Base-by-base conservation (phyloP, 1,140 invertebrate species). In the Sinella curviseta region DNA sequence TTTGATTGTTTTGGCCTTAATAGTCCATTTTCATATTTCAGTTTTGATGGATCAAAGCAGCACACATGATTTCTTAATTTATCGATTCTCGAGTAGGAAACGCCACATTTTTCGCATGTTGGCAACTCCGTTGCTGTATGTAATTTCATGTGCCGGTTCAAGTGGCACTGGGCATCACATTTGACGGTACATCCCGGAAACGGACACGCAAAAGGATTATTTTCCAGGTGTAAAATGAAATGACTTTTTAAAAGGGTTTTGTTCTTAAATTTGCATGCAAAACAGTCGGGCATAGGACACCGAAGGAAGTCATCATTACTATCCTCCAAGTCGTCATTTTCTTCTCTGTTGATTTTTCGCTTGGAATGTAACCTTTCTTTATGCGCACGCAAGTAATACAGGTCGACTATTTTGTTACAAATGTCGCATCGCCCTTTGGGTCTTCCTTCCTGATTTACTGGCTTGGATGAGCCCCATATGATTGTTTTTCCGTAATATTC, bases 151-250 rank as follows among this genome's bases (percentile, higher is more conserved):
- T 70, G 65, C 31, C 65, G 26, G 12, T 70, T n/a, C 31, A 70
- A n/a, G 31, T 70, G 65, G 24, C 65, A 70, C 26, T 31, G 65
- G 65, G 65, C 65, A n/a, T 70, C 65, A 33, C 65, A 70, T 33
- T 70, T 70, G 12, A 31, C 31, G 1, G 1, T 30, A 70, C 65
- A 70, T 14, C 65, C 31, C 4, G 65, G 65, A 30, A 70, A 3
- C 31, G 26, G 26, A 33, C 65, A 70, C 2, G n/a, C 30, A 24
- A 31, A 70, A 1, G 65, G 65, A 70, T 70, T 70, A n/a, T 70
- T 70, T 14, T 70, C 65, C 65, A 70, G 30, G 65, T 70, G 65
- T 2, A 70, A 30, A 12, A 70, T n/a, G 24, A 70, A 70, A 24
- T 70, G 65, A 30, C 8, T 33, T 70, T 70, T 70, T 4, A 70